Base-by-base conservation (phyloP, 2,888 invertebrate genomes). In the Drosophila planitibia region DNA sequence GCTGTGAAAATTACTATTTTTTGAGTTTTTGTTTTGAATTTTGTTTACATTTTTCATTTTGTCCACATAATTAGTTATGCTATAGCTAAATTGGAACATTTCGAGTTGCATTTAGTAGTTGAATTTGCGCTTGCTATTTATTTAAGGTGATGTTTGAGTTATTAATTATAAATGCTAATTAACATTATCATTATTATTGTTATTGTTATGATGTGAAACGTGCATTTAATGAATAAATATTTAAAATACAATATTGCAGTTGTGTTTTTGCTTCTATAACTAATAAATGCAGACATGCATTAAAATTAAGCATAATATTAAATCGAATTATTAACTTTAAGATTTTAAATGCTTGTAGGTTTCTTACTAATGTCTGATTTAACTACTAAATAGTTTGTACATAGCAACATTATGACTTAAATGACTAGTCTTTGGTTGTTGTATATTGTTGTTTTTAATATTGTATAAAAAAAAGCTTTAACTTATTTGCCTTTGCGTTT, bases 361-460 rank as follows among this genome's bases (percentile, higher is more conserved):
- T 37, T 41, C 59, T 22, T 57, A 44, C 69, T 55, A 35, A 41
- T 70, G 32, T 59, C 55, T 55, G 57, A 12, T 41, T 63, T 68
- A 68, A 74, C 44, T 71, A 71, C 71, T 76, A 65, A 71, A 63
- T 81, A 76, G 53, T 83, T 86, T 87, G 87, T 87, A 87, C 90
- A 90, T 90, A 86, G 85, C 85, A 83, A 90, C 76, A 66, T 89
- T 81, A 71, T 80, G 89, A 83, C 82, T 85, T 86, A 86, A 82
- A 64, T 89, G 89, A 91, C 91, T 91, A 91, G 92, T 91, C 91
- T 91, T 91, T 91, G 92, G 91, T 92, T 91, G 90, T 89, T 74
- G 74, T 72, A 73, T 74, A 62, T 72, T 61, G 64, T 67, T 67
- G 33, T 69, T 33, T 6, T 66, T 55, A 55, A 66, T 72, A 68